Evolutionary conservation across 2,888 invertebrate genomes (phyloP), one percentile per base, ranked within the genome.

Genomic region (Pomacea canaliculata): DNA sequence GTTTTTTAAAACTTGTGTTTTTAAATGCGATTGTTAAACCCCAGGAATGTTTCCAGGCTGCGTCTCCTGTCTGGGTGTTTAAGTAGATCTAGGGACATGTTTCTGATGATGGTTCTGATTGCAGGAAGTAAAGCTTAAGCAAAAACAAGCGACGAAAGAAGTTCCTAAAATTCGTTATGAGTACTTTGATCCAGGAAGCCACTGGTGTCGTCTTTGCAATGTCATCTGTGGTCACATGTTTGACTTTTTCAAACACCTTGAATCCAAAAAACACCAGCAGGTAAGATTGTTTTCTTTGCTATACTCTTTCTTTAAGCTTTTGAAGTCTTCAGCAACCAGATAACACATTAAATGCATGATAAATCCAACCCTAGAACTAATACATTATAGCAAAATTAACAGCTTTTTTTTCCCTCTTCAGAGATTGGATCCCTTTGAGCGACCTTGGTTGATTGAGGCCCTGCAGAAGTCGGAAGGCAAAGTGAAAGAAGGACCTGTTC

Each of bases 191-290:
- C 82, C 84, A 19, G 90, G 89, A 16, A 83, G 85, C 75, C 89
- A 91, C 78, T 90, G 88, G 89, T 91, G 91, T 82, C 83, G 83
- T 70, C 71, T 77, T 8, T 91, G 91, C 74, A 85, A 87, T 73
- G 27, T 76, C 13, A 76, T 83, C 12, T 81, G 78, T 67, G 74
- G 76, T 18, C 84, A 83, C 71, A 77, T 86, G n/a, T 81, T 79
- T 69, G 83, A 84, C 27, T 81, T 81, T 70, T 78, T 86, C 23
- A 80, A 84, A 46, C 87, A 87, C 78, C 78, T 85, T n/a, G 81
- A 84, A 48, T 78, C 80, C 12, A 82, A 82, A 74, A 84, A 84
- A 77, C 86, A 87, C 76, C 80, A 83, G 78, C 83, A 84, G 85
- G 87, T 87, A 80, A 48, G 76, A 76, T 56, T 23, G 10, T 3